Percentiles rank a stretch among this genome's conserved stretches.
Conservation (phyloP, 2,797 vertebrate genomes). For the Zalophus californianus region DNA sequence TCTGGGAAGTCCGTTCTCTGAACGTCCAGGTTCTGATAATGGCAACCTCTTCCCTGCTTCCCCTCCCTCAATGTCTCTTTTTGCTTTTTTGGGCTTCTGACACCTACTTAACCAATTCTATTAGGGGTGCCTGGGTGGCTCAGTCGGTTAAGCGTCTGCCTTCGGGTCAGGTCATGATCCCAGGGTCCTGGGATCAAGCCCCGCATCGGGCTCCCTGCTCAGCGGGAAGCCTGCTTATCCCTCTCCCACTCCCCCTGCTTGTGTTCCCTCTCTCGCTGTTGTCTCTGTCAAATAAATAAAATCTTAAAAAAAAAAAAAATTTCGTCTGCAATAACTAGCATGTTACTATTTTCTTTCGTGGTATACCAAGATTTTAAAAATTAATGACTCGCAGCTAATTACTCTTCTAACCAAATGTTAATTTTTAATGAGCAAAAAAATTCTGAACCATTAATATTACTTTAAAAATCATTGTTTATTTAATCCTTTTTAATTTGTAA, state of each 20-base stretch:
- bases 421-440: background rate
- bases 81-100: background rate
- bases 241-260: no score
- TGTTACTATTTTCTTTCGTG: background rate
- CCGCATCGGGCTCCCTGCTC: no score
- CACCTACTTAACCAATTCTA: background rate
- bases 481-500: background rate
- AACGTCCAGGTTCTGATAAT: background rate
- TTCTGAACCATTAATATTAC: background rate
- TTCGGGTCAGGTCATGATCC: no score
- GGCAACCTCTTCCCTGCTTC: background rate
- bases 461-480: background rate
- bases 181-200: no score
- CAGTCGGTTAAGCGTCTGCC: no score
- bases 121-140: background rate
- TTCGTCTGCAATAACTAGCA: background rate
- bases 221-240: no score
- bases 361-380: background rate
- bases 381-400: conserved; percentile 23
- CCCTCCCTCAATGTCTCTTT: background rate
- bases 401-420: background rate
- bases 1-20: background rate
- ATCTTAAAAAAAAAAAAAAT: background rate
- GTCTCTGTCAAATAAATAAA: no score
- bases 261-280: no score